These are phyloP conservation scores for Hermatobates lingyangjiaoensis DNA, from an alignment of 1,140 invertebrate genomes.

Conservation along the genomic window DNA sequence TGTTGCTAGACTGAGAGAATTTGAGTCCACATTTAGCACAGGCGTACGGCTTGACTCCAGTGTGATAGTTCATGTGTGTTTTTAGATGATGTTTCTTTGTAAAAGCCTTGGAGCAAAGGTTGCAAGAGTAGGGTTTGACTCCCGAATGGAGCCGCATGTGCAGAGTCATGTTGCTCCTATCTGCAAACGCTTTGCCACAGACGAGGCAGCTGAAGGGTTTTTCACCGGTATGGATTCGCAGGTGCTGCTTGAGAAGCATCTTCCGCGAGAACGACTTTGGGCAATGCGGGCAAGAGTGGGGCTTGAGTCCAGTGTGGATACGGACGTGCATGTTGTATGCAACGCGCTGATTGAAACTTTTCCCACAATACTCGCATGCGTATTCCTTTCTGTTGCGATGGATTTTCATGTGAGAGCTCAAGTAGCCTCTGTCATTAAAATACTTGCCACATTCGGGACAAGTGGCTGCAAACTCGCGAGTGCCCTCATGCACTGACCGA, in stretches of 20 bases:
- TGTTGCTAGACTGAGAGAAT: constrained; percentile 27
- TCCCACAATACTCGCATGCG: constrained; percentile 33
- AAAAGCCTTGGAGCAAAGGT: constrained; percentile 66
- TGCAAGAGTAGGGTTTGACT: constrained; percentile 71
- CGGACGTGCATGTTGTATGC: constrained; percentile 55
- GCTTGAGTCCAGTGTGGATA: constrained; percentile 63
- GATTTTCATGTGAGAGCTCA: constrained; percentile 23
- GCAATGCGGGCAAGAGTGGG: constrained; percentile 66
- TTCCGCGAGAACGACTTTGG: constrained; percentile 71
- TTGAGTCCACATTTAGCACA: constrained; percentile 30
- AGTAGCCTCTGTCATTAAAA: constrained; percentile 29
- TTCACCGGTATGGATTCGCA: constrained; percentile 56
- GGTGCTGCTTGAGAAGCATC: constrained; percentile 59
- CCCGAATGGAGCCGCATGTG: constrained; percentile 59
- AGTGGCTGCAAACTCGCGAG: constrained; percentile 25
- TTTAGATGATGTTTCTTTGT: constrained; percentile 65
- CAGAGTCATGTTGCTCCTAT: constrained; percentile 61
- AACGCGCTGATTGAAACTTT: constrained; percentile 56
- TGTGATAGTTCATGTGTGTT: constrained; percentile 42
- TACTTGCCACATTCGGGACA: constrained; percentile 37
- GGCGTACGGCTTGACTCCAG: constrained; percentile 29
- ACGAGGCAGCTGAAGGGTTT: constrained; percentile 49
- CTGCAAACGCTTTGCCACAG: constrained; percentile 55
- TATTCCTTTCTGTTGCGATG: constrained; percentile 25
- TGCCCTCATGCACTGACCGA: constrained; percentile 19